Conservation (phyloP, 2,797 vertebrate species). For the Orientallactaga sibirica region DNA sequence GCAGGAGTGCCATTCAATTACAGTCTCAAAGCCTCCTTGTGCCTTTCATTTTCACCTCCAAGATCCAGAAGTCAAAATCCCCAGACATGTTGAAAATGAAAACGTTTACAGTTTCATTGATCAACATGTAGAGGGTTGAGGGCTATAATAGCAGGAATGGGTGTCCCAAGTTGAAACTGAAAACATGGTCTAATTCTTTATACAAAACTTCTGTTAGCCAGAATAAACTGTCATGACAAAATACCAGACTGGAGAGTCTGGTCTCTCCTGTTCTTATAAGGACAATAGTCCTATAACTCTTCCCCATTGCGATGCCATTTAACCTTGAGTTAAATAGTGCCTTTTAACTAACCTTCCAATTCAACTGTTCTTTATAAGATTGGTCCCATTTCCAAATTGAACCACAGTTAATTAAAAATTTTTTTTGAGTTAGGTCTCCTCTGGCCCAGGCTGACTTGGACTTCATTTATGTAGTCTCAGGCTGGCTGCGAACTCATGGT, state of each 20-base stretch:
- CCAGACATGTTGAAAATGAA: background rate
- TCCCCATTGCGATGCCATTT: background rate
- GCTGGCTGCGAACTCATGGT: too few species aligned
- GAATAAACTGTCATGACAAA: background rate
- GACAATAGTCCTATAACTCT: background rate
- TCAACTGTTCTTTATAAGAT: too few species aligned
- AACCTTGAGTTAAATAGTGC: background rate
- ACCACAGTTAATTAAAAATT: too few species aligned
- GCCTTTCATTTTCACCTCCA: background rate
- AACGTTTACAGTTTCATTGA: background rate
- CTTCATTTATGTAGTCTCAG: too few species aligned
- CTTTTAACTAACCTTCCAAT: constrained; percentile 22
- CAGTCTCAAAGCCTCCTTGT: background rate
- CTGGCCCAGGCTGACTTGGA: too few species aligned
- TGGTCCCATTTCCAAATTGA: too few species aligned
- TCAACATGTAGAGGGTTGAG: background rate
- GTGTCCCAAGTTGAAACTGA: background rate
- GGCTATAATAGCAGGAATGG: background rate
- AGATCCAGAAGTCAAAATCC: constrained; percentile 17
- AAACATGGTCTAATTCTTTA: constrained; percentile 9
- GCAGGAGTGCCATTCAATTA: background rate
- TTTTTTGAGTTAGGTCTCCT: too few species aligned
- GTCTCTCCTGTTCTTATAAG: background rate
- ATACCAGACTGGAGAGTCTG: background rate
- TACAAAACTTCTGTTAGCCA: background rate